Evolutionary conservation across 2,113 vertebrate species (phyloP), one percentile per base, ranked within the genome.

Genomic region (Callithrix jacchus): DNA sequence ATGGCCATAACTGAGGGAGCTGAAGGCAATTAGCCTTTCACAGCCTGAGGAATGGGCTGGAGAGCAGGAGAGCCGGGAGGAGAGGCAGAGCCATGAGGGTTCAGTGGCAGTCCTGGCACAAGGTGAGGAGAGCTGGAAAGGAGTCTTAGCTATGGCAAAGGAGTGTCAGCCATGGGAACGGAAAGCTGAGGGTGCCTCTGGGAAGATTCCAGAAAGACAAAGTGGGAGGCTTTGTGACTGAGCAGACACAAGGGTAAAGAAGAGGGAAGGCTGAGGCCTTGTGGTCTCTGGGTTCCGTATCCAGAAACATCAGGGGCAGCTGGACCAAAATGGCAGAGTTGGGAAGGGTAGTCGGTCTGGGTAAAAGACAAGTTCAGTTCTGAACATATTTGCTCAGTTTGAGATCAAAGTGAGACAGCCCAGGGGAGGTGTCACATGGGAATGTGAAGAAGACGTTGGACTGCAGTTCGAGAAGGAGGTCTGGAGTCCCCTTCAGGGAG

Each of bases 271-370:
- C 11, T 5, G 40, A 71, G 30, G 37, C 18, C 30, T 32, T 42
- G 5, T 0, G 8, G 74, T 23, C 42, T 83, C 47, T 0, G 21
- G 40, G 35, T 18, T 14, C 25, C 64, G n/a, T 2, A 32, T 18
- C 20, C 61, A 14, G 17, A 68, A 74, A 71, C 25, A 40, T 12
- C 5, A 18, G 45, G 35, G 56, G 27, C 13, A 1, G 23, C 16
- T 2, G 0, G 40, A 81, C 49, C 47, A 13, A 21, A 61, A 30
- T 3, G 8, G 32, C 23, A 64, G 2, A 18, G 27, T 1, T 32
- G 11, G 12, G 27, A 49, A 18, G 17, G 27, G 21, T 11, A 3
- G 18, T 21, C 0, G 0, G 35, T 32, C 30, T 32, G 17, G 0
- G 5, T 20, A 3, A 58, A 40, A 47, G 47, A 17, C 6, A n/a